Conservation (phyloP, 2,888 invertebrate genomes). For the Folsomia manolachei region DNA sequence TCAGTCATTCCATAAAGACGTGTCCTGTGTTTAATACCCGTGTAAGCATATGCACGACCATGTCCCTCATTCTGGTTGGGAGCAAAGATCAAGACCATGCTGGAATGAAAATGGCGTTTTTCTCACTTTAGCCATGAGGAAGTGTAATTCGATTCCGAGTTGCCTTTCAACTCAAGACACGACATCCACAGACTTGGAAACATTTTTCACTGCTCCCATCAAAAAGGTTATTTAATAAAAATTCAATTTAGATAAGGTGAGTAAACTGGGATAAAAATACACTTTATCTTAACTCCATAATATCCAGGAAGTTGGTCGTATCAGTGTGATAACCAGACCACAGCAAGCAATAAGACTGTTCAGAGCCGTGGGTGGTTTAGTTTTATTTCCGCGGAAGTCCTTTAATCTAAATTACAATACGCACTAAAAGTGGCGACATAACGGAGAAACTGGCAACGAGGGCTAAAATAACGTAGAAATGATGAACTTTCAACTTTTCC, state of each 20-base stretch:
- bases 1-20: not conserved
- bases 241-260: slow-evolving; percentile 13
- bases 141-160: too few relatives aligned
- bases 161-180: too few relatives aligned
- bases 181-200: not conserved
- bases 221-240: not conserved
- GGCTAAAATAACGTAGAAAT: not conserved
- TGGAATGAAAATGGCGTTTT: too few relatives aligned
- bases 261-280: slow-evolving; percentile 1
- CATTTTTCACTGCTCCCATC: not conserved
- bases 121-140: too few relatives aligned
- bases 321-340: not conserved
- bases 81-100: too few relatives aligned
- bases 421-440: not conserved
- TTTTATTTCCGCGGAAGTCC: not conserved
- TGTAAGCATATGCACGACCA: not conserved
- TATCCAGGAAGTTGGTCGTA: not conserved
- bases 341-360: not conserved
- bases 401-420: slow-evolving; percentile 11
- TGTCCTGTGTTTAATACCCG: too few relatives aligned
- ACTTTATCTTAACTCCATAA: not conserved
- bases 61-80: too few relatives aligned
- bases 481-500: slow-evolving; percentile 2
- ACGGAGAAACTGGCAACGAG: too few relatives aligned
- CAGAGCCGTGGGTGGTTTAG: not conserved